These are phyloP conservation scores for Drosophila ananassae DNA, from an alignment of 1,140 invertebrate species.

Conservation along the genomic window DNA sequence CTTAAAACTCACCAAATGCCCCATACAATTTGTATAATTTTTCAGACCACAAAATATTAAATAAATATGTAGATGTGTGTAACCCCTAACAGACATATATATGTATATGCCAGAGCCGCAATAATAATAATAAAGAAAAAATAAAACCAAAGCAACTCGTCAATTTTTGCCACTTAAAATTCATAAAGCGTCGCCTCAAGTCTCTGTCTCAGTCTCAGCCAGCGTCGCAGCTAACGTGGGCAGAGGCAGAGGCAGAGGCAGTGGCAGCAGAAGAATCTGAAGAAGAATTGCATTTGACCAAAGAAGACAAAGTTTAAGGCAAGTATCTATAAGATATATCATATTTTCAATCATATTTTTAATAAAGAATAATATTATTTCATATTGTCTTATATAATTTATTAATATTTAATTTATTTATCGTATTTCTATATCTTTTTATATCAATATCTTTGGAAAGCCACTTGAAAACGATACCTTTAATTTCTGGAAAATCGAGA, in stretches of 20 bases:
- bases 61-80: slow-evolving; percentile 40
- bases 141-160: slow-evolving; percentile 79
- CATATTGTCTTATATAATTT: not conserved
- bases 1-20: slow-evolving; percentile 72
- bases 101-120: slow-evolving; percentile 29
- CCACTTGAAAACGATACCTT: slow-evolving; percentile 1
- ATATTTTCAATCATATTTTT: too few species aligned
- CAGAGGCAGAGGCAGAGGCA: not conserved
- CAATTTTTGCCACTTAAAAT: slow-evolving; percentile 80
- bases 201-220: not conserved
- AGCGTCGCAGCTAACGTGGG: not conserved
- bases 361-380: too few species aligned
- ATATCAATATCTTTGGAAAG: not conserved
- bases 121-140: slow-evolving; percentile 72
- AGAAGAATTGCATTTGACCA: not conserved
- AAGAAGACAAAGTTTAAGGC: not conserved
- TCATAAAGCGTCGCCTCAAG: slow-evolving; percentile 66
- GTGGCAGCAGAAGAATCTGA: not conserved
- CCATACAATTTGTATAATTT: slow-evolving; percentile 75
- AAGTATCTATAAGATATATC: too few species aligned
- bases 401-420: too few species aligned
- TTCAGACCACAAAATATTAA: slow-evolving; percentile 72
- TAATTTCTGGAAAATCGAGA: slow-evolving; percentile 3
- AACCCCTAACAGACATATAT: not conserved
- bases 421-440: not conserved